Evolutionary conservation across 1,140 invertebrate species (phyloP), one percentile per base, ranked within the genome.

Genomic region (Saxidomus purpurata): DNA sequence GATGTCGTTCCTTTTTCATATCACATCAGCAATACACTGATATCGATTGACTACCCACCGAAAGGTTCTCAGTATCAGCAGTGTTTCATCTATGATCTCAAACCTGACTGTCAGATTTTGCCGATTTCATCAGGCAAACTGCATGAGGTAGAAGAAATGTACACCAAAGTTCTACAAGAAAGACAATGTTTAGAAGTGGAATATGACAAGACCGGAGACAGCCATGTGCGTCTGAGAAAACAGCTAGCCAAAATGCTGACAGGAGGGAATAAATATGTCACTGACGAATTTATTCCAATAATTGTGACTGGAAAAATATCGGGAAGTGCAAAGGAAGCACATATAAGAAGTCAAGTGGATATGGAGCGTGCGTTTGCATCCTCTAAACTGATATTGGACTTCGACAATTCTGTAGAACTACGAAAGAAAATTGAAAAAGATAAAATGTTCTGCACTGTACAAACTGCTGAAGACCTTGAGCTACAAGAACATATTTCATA

Each of bases 261-360:
- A 1, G 55, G 79, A 1, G 79, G 79, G 0, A 61, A 55, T 40
- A 81, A 59, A 25, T 81, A 59, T 28, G n/a, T 81, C 34, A 81
- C 79, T 40, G 79, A 81, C 55, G 79, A 43, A 19, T 81, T 36
- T 61, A 25, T 81, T 36, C 79, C 79, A 34, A 38, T 81, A 38
- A 81, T 81, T 59, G 38, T 55, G 1, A 59, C 49, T 0, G 79
- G 79, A n/a, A 38, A 81, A 3, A 81, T 81, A 38, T 55, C 49
- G 4, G 52, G 52, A n/a, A 17, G 2, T 25, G 9, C 47, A 55
- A 61, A 59, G 2, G 79, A 81, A 81, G 31, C 13, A n/a, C 1
- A 59, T 25, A 17, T 81, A 3, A 43, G 52, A 22, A n/a, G 28
- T 0, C 0, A 36, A 15, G 1, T 59, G 4, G 49, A 38, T 19